Percentiles rank a stretch among this genome's conserved stretches.
Conservation (phyloP, 37 sponge, comb jelly and placozoan species). For the Halichondria panicea region DNA sequence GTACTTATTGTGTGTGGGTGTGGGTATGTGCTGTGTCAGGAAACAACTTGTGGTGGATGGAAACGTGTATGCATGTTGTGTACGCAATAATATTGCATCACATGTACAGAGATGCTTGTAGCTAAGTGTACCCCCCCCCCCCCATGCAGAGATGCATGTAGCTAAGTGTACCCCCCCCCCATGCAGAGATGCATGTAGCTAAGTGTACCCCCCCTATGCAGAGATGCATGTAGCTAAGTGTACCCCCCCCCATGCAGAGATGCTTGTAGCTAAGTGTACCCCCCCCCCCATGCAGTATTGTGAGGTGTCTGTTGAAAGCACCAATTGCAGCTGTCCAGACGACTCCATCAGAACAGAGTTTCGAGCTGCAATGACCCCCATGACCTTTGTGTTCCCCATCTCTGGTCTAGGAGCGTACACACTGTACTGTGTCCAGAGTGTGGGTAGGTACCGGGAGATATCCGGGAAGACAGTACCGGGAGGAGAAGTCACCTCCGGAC, state of each 20-base stretch:
- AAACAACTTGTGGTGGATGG: background rate
- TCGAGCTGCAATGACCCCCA: background rate
- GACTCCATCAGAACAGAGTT: background rate
- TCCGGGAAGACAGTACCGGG: background rate
- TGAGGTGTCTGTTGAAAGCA: background rate
- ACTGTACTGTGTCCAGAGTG: background rate
- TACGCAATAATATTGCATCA: background rate
- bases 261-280: no score
- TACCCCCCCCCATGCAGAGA: no score
- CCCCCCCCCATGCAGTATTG: background rate
- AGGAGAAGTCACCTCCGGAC: slow-evolving; percentile 3
- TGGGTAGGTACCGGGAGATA: slow-evolving; percentile 1
- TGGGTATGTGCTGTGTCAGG: background rate
- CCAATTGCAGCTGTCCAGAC: background rate
- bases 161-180: no score
- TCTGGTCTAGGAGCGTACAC: background rate
- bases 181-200: no score
- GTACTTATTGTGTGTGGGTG: background rate
- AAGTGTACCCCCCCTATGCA: no score
- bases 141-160: no score
- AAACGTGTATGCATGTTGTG: background rate
- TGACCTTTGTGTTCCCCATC: background rate
- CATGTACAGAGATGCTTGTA: no score
- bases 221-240: no score
- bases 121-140: no score